Conservation (phyloP, 2,888 invertebrate species). For the Spodoptera picta region DNA sequence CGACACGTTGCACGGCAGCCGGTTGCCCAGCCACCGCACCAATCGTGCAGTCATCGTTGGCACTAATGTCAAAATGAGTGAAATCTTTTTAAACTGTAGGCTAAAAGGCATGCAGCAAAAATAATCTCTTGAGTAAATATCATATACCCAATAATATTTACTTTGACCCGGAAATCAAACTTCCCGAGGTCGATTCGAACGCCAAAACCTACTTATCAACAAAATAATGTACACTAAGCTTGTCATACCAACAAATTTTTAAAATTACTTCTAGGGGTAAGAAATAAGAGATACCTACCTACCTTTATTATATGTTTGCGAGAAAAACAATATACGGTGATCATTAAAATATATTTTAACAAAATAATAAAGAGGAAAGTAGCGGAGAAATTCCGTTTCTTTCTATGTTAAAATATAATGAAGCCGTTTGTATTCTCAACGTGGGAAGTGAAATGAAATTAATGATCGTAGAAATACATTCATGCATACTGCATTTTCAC, state of each 20-base stretch:
- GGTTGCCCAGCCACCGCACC: too few relatives aligned
- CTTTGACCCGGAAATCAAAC: too few relatives aligned
- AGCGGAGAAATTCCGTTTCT: slow-evolving; percentile 9
- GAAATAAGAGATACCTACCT: slow-evolving; percentile 32
- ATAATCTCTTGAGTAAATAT: too few relatives aligned
- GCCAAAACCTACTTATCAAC: too few relatives aligned
- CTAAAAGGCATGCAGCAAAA: too few relatives aligned
- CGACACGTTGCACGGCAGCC: too few relatives aligned
- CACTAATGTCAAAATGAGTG: too few relatives aligned
- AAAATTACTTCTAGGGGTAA: slow-evolving; percentile 43
- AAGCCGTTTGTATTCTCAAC: slow-evolving; percentile 27
- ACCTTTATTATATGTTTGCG: slow-evolving; percentile 43
- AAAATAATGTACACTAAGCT: not conserved
- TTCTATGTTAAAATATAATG: slow-evolving; percentile 18
- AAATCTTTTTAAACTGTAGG: too few relatives aligned
- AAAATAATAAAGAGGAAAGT: slow-evolving; percentile 42
- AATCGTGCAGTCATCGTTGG: too few relatives aligned
- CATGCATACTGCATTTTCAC: too few relatives aligned
- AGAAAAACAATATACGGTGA: slow-evolving; percentile 27
- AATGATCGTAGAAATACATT: slow-evolving; percentile 6
- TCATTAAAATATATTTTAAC: slow-evolving; percentile 47
- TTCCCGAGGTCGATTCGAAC: too few relatives aligned
- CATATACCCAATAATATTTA: too few relatives aligned
- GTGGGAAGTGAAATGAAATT: slow-evolving; percentile 1
- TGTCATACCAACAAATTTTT: slow-evolving; percentile 15